Conservation (phyloP, 2,113 vertebrate genomes). For the Emydura subglobosa region DNA sequence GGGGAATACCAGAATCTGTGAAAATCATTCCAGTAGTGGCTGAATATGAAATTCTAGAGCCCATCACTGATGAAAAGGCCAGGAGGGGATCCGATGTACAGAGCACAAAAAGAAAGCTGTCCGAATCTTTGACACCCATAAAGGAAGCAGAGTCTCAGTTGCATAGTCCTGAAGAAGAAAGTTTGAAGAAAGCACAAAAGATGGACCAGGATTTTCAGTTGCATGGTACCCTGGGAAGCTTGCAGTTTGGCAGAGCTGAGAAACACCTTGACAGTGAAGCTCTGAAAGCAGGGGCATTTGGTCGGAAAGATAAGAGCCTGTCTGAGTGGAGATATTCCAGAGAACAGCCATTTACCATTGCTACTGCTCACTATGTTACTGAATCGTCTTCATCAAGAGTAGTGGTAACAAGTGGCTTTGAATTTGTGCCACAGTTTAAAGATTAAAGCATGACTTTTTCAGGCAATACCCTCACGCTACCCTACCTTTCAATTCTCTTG, state of each 20-base stretch:
- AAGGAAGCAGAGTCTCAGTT: constrained; percentile 82
- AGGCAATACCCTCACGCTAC: constrained; percentile 76
- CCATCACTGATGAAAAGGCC: constrained; percentile 76
- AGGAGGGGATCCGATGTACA: constrained; percentile 79
- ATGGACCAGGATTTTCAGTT: constrained; percentile 49
- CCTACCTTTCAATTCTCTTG: constrained; percentile 74
- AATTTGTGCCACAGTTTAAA: constrained; percentile 65
- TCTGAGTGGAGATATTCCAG: constrained; percentile 81
- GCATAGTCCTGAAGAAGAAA: constrained; percentile 79
- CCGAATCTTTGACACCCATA: constrained; percentile 82
- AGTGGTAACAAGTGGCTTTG: constrained; percentile 85
- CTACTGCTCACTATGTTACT: constrained; percentile 82
- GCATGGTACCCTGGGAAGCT: constrained; percentile 26
- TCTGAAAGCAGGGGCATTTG: constrained; percentile 69
- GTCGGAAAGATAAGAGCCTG: constrained; percentile 78
- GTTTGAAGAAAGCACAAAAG: constrained; percentile 50
- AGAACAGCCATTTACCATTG: constrained; percentile 80
- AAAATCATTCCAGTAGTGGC: constrained; percentile 77
- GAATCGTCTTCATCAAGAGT: constrained; percentile 85
- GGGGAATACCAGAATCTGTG: constrained; percentile 59
- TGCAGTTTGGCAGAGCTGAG: constrained; percentile 42
- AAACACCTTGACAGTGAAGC: constrained; percentile 57
- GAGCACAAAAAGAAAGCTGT: constrained; percentile 72
- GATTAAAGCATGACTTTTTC: constrained; percentile 82
- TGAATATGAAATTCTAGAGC: constrained; percentile 86